Evolutionary conservation across 2,888 invertebrate genomes (phyloP), one percentile per base, ranked within the genome.

Genomic region (Tuta absoluta): DNA sequence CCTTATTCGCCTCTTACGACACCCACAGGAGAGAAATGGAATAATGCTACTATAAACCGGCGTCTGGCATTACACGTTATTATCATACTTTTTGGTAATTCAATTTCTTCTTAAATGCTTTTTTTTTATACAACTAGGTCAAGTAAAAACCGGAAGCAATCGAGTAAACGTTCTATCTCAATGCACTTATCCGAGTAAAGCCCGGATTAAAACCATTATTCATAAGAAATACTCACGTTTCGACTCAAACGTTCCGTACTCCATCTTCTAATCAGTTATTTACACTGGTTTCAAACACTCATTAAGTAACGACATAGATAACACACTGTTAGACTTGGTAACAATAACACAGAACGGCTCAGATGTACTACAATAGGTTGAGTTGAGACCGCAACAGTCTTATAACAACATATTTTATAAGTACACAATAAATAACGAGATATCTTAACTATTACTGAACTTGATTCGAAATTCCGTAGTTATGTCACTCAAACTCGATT

Each of bases 231-330:
- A 49, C 63, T 63, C 19, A 58, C 58, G 57, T 63, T 63, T 49
- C 49, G 33, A 58, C 37, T 28, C 37, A 21, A 63, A 63, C n/a
- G 63, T 63, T 37, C 59, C 63, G 48, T 63, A 59, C n/a, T 49
- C 59, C 63, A 58, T 49, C 28, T 28, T 61, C 1, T 23, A 28
- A 56, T 56, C 33, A 56, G 23, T 11, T 33, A 33, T 8, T 33
- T 33, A 33, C 10, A 33, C 33, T 33, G 33, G 10, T 53, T 53
- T 21, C n/a, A 33, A 56, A 17, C 53, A 56, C 28, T 56, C 28
- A 56, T 56, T 56, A 56, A 21, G 23, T 41, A 41, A 41, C 41
- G 41, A 41, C 41, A 33, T 33, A 8, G 33, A 33, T 33, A 33
- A 33, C 5, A 33, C 5, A 33, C 8, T 33, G n/a, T 3, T 41